These are phyloP conservation scores for Mola mola DNA, from an alignment of 2,113 vertebrate species.

Conservation along the genomic window DNA sequence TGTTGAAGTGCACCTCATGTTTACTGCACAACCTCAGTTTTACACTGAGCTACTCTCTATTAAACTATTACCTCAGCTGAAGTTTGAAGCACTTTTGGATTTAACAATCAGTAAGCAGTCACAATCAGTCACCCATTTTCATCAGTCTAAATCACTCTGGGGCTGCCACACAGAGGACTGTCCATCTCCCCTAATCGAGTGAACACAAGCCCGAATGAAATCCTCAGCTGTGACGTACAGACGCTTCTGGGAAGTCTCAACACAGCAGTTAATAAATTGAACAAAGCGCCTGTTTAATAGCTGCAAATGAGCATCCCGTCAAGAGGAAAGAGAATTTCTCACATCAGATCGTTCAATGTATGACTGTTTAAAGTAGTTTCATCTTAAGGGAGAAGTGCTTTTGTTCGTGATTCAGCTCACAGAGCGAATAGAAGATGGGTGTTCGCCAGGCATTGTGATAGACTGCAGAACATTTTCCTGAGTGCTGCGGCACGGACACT, in stretches of 20 bases:
- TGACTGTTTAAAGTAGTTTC: conserved; percentile 3
- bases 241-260: conserved; percentile 12
- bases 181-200: conserved; percentile 9
- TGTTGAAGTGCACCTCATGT: no score
- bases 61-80: no score
- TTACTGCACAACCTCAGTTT: no score
- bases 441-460: no score
- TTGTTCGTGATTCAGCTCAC: conserved; percentile 11
- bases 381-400: background rate
- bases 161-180: conserved; percentile 2
- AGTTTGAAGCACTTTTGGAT: no score
- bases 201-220: conserved; percentile 3
- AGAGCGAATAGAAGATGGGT: background rate
- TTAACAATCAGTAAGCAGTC: no score
- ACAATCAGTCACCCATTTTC: no score
- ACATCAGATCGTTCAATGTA: conserved; percentile 9
- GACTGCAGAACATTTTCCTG: background rate
- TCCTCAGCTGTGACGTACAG: background rate
- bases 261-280: conserved; percentile 12
- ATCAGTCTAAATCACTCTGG: conserved; percentile 1
- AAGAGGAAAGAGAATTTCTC: conserved; percentile 4
- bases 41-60: no score
- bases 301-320: no score
- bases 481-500: background rate
- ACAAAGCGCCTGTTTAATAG: conserved; percentile 5